Percentiles rank a stretch among this genome's conserved stretches.
These are phyloP conservation scores for Urosaurus nigricauda DNA, from an alignment of 2,797 vertebrate genomes.

Conservation along the genomic window DNA sequence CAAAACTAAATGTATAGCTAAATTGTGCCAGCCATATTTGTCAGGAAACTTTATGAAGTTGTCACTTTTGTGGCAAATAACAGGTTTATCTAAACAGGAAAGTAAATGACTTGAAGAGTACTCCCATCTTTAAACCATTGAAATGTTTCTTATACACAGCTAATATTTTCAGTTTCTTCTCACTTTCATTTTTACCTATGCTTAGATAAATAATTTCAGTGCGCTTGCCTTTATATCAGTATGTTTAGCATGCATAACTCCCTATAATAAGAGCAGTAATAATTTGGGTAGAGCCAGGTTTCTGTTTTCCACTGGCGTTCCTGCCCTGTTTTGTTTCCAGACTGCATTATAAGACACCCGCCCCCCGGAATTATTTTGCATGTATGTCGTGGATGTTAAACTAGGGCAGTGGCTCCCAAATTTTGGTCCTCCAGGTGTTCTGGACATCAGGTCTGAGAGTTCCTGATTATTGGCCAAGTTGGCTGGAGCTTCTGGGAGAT, in stretches of 20 bases:
- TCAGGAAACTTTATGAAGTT: not conserved
- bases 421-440: no score
- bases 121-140: constrained; percentile 15
- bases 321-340: no score
- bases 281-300: constrained; percentile 39
- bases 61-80: not conserved
- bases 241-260: constrained; percentile 37
- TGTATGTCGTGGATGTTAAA: no score
- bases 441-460: no score
- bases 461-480: no score
- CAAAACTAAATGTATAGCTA: not conserved
- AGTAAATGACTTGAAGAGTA: no score
- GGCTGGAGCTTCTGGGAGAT: no score
- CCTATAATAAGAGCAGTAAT: constrained; percentile 42
- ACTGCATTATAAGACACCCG: no score
- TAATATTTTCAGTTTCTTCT: not conserved
- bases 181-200: constrained; percentile 52
- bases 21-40: not conserved
- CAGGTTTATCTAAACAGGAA: not conserved
- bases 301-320: no score
- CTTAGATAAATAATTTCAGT: constrained; percentile 53
- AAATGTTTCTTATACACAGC: constrained; percentile 25
- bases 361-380: no score
- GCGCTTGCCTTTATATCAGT: constrained; percentile 41
- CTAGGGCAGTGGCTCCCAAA: no score